These are phyloP conservation scores for Nasalis larvatus DNA, from an alignment of 2,113 vertebrate species.

Conservation along the genomic window DNA sequence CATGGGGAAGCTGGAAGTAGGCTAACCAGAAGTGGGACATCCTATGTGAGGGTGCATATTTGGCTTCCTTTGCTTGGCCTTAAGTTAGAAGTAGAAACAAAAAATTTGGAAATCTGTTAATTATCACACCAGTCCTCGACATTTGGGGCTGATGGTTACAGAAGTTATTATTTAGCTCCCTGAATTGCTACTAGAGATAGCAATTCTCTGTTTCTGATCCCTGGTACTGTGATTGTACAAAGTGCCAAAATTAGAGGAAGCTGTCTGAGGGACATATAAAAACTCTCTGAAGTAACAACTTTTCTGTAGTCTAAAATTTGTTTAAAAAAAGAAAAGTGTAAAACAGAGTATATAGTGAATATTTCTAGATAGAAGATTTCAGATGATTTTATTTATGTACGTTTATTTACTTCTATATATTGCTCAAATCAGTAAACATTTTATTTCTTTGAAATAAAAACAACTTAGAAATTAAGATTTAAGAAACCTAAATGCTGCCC, in stretches of 20 bases:
- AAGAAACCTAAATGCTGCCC: neutral
- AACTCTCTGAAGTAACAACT: neutral
- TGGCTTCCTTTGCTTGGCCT: neutral
- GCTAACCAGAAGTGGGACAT: neutral
- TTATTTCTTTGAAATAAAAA: neutral
- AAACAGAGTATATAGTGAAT: neutral
- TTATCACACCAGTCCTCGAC: neutral
- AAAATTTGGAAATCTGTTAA: neutral
- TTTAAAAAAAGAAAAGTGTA: neutral
- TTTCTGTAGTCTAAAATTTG: neutral
- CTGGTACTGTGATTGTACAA: neutral
- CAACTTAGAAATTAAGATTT: neutral
- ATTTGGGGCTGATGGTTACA: neutral
- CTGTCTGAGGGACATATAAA: neutral
- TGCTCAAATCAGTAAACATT: neutral
- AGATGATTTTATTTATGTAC: neutral
- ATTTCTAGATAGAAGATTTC: neutral
- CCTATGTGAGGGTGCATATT: neutral
- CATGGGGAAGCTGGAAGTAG: neutral
- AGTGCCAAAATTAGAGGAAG: neutral
- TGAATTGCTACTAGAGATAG: neutral
- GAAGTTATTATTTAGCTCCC: neutral
- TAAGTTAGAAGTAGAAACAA: neutral
- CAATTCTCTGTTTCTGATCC: neutral
- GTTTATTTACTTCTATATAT: neutral